Evolutionary conservation across 2,113 vertebrate species (phyloP).

Genomic region (Oncorhynchus masou): DNA sequence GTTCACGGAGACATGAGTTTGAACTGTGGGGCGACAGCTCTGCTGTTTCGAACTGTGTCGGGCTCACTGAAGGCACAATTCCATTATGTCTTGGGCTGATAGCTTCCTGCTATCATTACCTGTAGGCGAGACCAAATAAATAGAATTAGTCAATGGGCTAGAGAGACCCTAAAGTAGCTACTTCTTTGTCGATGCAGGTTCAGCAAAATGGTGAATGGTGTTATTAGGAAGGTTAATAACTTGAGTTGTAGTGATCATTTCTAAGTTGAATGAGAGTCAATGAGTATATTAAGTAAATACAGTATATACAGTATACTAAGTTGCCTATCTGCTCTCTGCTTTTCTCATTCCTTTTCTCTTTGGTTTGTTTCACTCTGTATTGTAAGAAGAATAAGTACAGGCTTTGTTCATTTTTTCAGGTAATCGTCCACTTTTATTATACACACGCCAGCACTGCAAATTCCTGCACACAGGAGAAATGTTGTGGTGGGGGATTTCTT

Average conservation of each 20-base stretch:
- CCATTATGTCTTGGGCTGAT: background rate
- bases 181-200: background rate
- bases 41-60: constrained; percentile 43
- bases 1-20: constrained; percentile 54
- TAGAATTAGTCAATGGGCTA: too few species aligned
- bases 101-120: too few species aligned
- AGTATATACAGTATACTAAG: too few species aligned
- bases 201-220: background rate
- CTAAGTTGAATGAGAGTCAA: background rate
- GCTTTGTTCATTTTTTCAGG: background rate
- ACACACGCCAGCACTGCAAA: constrained; percentile 19
- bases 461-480: constrained; percentile 11
- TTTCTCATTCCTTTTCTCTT: constrained; percentile 18
- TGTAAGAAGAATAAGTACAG: constrained; percentile 5
- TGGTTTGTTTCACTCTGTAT: constrained; percentile 4
- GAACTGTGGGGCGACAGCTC: constrained; percentile 30
- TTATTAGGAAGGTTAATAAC: background rate
- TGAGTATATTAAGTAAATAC: too few species aligned
- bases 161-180: too few species aligned
- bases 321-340: background rate
- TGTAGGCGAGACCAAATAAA: too few species aligned
- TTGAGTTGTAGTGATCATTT: background rate
- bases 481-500: background rate
- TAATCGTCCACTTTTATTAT: constrained; percentile 22
- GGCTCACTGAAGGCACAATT: background rate